Conservation (phyloP, 64 coral and sea anemone genomes). For the Montipora cactus region DNA sequence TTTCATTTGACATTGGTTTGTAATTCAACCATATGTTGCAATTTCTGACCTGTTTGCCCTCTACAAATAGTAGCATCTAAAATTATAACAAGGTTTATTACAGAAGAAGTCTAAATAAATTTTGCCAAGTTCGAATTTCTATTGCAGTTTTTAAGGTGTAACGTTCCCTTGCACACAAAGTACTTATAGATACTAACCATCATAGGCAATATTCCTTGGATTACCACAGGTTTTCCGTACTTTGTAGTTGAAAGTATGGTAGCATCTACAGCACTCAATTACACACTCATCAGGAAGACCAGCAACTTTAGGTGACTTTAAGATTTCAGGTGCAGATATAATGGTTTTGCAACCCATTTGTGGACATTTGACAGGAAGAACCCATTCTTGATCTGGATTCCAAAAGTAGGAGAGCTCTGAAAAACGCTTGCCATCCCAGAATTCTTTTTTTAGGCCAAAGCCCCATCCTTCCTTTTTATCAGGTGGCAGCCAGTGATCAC, state of each 20-base stretch:
- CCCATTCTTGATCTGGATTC: constrained; percentile 52
- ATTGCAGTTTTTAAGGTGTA: constrained; percentile 18
- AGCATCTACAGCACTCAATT: constrained; percentile 49
- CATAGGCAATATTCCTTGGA: constrained; percentile 72
- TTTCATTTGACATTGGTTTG: constrained; percentile 7
- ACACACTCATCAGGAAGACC: constrained; percentile 16
- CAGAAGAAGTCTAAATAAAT: constrained; percentile 3
- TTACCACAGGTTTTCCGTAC: constrained; percentile 42
- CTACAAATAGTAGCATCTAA: constrained; percentile 6
- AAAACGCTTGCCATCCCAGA: constrained; percentile 70
- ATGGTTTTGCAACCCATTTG: constrained; percentile 22
- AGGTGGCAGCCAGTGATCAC: constrained; percentile 55
- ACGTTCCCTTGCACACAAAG: neutral
- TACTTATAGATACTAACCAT: constrained; percentile 5
- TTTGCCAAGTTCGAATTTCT: constrained; percentile 15
- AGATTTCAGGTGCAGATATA: constrained; percentile 39
- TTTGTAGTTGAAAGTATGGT: constrained; percentile 26
- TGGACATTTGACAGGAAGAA: constrained; percentile 49
- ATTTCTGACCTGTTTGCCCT: constrained; percentile 12
- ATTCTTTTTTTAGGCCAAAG: constrained; percentile 14
- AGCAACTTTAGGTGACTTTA: constrained; percentile 39
- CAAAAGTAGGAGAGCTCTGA: constrained; percentile 58
- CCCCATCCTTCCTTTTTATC: neutral
- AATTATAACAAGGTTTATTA: constrained; percentile 7
- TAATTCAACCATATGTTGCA: neutral